Conservation (phyloP, 1,140 invertebrate genomes). For the Eumaeus atala region DNA sequence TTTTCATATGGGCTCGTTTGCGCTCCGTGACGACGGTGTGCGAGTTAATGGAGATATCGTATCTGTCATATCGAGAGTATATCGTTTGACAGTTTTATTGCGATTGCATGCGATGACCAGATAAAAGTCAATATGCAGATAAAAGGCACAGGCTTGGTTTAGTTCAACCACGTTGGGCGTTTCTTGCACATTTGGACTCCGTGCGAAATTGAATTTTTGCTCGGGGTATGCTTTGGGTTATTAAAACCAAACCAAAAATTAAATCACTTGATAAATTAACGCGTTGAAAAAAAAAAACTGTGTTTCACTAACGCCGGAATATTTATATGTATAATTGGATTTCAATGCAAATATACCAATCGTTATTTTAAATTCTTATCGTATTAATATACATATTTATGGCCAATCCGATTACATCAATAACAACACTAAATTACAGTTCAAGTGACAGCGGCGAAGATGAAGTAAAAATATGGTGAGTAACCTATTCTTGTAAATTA, state of each 20-base stretch:
- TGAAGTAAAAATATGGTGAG: too few relatives aligned
- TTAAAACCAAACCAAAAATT: neutral
- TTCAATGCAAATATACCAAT: too few relatives aligned
- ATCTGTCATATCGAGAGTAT: constrained; percentile 61
- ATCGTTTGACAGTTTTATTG: constrained; percentile 65
- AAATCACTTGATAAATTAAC: neutral
- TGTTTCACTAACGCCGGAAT: too few relatives aligned
- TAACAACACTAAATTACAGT: too few relatives aligned
- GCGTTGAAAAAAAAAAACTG: too few relatives aligned
- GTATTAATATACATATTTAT: too few relatives aligned
- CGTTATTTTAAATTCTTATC: too few relatives aligned
- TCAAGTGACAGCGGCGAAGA: too few relatives aligned
- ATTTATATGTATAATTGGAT: too few relatives aligned
- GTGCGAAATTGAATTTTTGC: neutral
- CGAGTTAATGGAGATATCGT: constrained; percentile 62
- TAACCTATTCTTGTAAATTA: too few relatives aligned
- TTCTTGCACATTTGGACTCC: neutral
- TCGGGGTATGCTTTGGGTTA: too few relatives aligned
- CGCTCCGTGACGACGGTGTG: constrained; percentile 46
- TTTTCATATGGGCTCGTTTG: constrained; percentile 48
- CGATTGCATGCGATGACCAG: constrained; percentile 47
- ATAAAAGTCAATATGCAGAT: constrained; percentile 44
- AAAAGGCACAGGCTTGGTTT: constrained; percentile 21
- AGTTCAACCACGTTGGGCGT: constrained; percentile 7
- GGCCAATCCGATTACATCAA: too few relatives aligned